Evolutionary conservation across 2,113 vertebrate species (phyloP), one percentile per base, ranked within the genome.

Genomic region (Chauna torquata): DNA sequence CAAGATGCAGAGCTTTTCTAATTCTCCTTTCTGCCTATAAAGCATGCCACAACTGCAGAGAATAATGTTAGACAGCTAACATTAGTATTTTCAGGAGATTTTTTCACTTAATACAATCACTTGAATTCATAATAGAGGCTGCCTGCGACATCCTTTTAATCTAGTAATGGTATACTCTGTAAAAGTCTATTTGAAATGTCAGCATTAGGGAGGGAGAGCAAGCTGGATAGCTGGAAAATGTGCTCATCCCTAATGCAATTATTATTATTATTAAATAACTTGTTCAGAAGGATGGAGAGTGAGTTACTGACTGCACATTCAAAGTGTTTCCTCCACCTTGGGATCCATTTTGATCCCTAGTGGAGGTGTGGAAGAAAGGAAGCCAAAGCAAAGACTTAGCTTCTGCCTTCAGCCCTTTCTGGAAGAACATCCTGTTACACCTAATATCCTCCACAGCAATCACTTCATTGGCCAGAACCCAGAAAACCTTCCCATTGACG

Each of bases 381-480:
- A 95, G 78, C 83, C 95, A 96, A 94, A 87, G 78, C 82, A 94
- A 87, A 95, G 96, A 93, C 85, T 57, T 82, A 95, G 86, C 90
- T 94, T 61, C 52, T 87, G 93, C 84, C 87, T 94, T 86, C 52
- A 75, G 38, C 30, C 61, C 54, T 61, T 89, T 78, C 78, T 95
- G 65, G 82, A 82, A 93, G 92, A 95, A 82, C 87, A 96, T 91
- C 93, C 90, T 95, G 74, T 90, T 91, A 49, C 91, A 82, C 84
- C 70, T 79, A 65, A 96, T 58, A 77, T 11, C 70, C 90, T 90
- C 71, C 38, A 5, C 75, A 45, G 66, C 44, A 15, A 72, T 76
- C 23, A 2, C 62, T 90, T 23, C 2, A 0, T 1, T 87, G 94
- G 90, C 90, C 54, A 42, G 44, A 22, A 1, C 81, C 84, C 90